These are phyloP conservation scores for Didymodactylos carnosus DNA, from an alignment of 2,888 invertebrate genomes.

Conservation along the genomic window DNA sequence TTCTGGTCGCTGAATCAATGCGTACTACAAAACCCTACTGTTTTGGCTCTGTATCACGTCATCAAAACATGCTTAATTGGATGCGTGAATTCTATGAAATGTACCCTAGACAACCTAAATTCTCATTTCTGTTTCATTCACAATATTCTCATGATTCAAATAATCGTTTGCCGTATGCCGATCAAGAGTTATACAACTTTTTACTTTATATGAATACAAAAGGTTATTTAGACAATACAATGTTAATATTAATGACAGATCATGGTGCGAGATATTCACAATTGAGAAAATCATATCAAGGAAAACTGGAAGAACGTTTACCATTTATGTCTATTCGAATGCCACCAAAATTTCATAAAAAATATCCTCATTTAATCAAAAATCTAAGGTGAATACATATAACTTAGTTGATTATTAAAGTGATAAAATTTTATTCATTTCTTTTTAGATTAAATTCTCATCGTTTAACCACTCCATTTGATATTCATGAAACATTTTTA, in stretches of 20 bases:
- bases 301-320: slow-evolving; percentile 69
- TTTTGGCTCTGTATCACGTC: slow-evolving; percentile 52
- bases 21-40: slow-evolving; percentile 41
- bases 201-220: slow-evolving; percentile 42
- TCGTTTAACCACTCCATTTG: slow-evolving; percentile 62
- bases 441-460: slow-evolving; percentile 9
- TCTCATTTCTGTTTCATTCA: slow-evolving; percentile 66
- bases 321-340: slow-evolving; percentile 63
- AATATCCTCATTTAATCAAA: slow-evolving; percentile 11
- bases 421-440: too few relatives aligned
- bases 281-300: slow-evolving; percentile 64
- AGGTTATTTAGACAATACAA: slow-evolving; percentile 52
- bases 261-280: slow-evolving; percentile 61
- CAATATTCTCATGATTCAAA: slow-evolving; percentile 70
- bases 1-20: slow-evolving; percentile 10
- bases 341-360: slow-evolving; percentile 40
- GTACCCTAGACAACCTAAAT: slow-evolving; percentile 50
- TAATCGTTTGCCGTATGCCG: slow-evolving; percentile 55
- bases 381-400: slow-evolving; percentile 22
- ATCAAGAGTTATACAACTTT: slow-evolving; percentile 44
- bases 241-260: slow-evolving; percentile 73
- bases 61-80: slow-evolving; percentile 36
- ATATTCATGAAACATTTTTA: slow-evolving; percentile 58
- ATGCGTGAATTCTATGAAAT: slow-evolving; percentile 41
- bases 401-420: too few relatives aligned